Evolutionary conservation across 2,113 vertebrate genomes (phyloP).

Genomic region (Oncorhynchus nerka): DNA sequence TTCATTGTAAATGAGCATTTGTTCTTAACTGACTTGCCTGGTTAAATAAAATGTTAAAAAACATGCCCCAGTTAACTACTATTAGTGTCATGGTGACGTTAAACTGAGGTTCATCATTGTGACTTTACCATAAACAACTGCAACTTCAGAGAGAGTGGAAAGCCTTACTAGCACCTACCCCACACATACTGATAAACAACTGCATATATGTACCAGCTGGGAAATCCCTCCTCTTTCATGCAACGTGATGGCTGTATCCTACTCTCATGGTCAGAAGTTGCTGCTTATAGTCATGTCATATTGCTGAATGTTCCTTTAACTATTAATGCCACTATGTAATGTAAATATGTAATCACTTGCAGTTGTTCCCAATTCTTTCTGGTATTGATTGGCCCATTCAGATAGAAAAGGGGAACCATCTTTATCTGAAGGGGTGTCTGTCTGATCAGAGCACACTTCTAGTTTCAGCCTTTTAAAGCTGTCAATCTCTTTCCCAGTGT

Average conservation of each 20-base stretch:
- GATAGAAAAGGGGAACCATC: not conserved
- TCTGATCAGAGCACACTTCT: conserved; percentile 19
- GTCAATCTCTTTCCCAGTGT: not conserved
- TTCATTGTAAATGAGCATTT: no score
- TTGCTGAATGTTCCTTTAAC: conserved; percentile 27
- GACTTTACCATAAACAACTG: no score
- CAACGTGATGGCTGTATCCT: no score
- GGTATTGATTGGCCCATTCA: not conserved
- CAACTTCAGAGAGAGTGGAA: no score
- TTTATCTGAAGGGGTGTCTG: not conserved
- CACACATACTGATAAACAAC: no score
- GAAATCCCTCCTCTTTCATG: no score
- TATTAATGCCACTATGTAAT: conserved; percentile 32
- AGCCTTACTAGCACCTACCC: no score
- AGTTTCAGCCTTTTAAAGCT: conserved; percentile 24
- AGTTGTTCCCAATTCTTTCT: conserved; percentile 17
- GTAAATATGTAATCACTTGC: conserved; percentile 40
- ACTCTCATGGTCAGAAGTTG: no score
- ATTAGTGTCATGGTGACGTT: not conserved
- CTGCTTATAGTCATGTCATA: not conserved
- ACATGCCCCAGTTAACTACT: not conserved
- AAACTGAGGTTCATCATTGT: no score
- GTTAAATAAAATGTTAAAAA: no score
- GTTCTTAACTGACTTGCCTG: no score
- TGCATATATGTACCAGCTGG: no score